Percentiles rank a stretch among this genome's conserved stretches.
phyloP scores from a whole-genome alignment of 1,140 invertebrate genomes.

The Schmidtea mediterranea region DNA sequence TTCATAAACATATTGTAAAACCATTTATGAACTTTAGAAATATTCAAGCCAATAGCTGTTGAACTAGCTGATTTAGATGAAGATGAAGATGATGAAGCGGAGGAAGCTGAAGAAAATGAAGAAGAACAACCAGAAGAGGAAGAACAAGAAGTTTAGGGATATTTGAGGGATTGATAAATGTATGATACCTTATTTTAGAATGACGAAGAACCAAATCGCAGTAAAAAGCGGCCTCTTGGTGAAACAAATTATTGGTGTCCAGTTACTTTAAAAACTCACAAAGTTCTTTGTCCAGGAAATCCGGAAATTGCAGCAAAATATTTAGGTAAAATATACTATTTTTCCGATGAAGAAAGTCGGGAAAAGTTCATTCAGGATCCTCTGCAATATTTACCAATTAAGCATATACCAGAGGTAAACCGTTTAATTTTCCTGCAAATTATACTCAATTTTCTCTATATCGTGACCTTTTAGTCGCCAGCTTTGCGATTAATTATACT shows the following conservation, averaged over 20 bases:
- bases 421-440: too few species aligned
- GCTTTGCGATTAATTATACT: constrained; percentile 19
- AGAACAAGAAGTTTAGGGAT: constrained; percentile 6
- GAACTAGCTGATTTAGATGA: constrained; percentile 10
- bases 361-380: constrained; percentile 21
- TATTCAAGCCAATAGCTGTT: background rate
- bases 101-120: constrained; percentile 3
- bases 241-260: constrained; percentile 25
- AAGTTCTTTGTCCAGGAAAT: constrained; percentile 21
- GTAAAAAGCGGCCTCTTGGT: constrained; percentile 21
- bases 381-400: constrained; percentile 14
- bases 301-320: constrained; percentile 21
- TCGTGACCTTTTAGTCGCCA: constrained; percentile 16
- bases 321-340: constrained; percentile 23
- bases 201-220: constrained; percentile 18
- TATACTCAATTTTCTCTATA: too few species aligned
- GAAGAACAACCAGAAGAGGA: constrained; percentile 7
- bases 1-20: too few species aligned
- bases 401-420: constrained; percentile 15
- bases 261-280: constrained; percentile 16
- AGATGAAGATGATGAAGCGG: constrained; percentile 4
- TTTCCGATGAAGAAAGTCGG: constrained; percentile 17
- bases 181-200: constrained; percentile 11
- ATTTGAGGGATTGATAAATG: background rate
- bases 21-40: too few species aligned